These are phyloP conservation scores for Microdon myrmicae DNA, from an alignment of 2,888 invertebrate species.

Conservation along the genomic window DNA sequence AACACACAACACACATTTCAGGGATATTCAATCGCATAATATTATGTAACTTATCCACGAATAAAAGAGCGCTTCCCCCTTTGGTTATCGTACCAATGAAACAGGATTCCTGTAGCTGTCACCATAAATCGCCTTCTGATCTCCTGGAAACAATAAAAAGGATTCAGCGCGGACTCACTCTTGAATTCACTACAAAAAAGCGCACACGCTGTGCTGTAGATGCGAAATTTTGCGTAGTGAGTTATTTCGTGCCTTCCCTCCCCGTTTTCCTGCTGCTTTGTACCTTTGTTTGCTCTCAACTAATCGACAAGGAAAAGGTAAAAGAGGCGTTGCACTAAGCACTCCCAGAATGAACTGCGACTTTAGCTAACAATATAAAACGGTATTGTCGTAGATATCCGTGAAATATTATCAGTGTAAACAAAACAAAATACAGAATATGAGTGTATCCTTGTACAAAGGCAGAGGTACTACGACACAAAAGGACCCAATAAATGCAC, in stretches of 20 bases:
- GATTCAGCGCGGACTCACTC: slow-evolving; percentile 39
- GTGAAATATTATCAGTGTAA: too few relatives aligned
- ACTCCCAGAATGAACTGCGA: too few relatives aligned
- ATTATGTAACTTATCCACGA: too few relatives aligned
- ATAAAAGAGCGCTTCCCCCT: slow-evolving; percentile 31
- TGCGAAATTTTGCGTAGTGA: slow-evolving; percentile 14
- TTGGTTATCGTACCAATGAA: slow-evolving; percentile 2
- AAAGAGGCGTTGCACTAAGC: slow-evolving; percentile 9
- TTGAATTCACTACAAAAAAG: slow-evolving; percentile 35
- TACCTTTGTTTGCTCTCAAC: neutral
- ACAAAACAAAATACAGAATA: too few relatives aligned
- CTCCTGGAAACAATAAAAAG: slow-evolving; percentile 37
- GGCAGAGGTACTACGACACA: too few relatives aligned
- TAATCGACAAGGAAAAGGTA: slow-evolving; percentile 18
- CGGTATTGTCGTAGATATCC: too few relatives aligned
- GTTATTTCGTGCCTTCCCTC: too few relatives aligned
- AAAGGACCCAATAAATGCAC: too few relatives aligned
- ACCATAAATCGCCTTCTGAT: neutral
- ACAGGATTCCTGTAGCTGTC: neutral
- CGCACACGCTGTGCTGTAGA: slow-evolving; percentile 35
- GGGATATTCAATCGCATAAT: too few relatives aligned
- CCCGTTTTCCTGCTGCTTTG: slow-evolving; percentile 10
- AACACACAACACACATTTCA: too few relatives aligned
- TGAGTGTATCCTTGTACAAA: too few relatives aligned
- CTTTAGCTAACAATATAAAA: too few relatives aligned